Base-by-base conservation (phyloP, 1,140 invertebrate genomes). In the Parasteatoda tepidariorum region DNA sequence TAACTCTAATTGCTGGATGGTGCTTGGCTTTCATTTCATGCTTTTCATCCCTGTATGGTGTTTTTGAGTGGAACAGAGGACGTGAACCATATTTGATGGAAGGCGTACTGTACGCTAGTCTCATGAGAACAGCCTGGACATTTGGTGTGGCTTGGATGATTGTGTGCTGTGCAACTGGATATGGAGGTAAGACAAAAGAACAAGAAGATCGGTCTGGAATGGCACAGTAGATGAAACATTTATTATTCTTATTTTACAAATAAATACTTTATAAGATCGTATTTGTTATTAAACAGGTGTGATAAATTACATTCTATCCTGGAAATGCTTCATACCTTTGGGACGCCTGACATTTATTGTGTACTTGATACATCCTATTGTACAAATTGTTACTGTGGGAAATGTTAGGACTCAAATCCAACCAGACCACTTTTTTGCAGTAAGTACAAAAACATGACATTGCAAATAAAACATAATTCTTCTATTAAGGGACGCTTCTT, bases 81-180 rank as follows among this genome's bases (percentile, higher is more conserved):
- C 22, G 54, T 6, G 34, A 73, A 9, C 83, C 83, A 1, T 31
- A 57, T 15, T 34, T 73, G 15, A 6, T 75, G 5, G 81, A 67
- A n/a, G 57, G 93, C 0, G 94, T 95, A 7, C 41, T 90, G 3
- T 90, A 90, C 84, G 87, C 87, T n/a, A 85, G 87, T 15, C 70
- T 88, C 2, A 87, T 88, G 31, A 85, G 88, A 79, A 87, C 88
- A 0, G 48, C 87, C 18, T 91, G 90, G 90, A 87, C 87, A 0
- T 57, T 87, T 15, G 88, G 86, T 55, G 85, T 91, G 11, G 88
- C 88, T 15, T 91, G 90, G 90, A 86, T 91, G 24, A 89, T 90
- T 33, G 90, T 89, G 81, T 88, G 89, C 3, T 91, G 90, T 78
- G 85, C 87, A 54, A 87, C 87, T 67, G 87, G 86, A 9, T 22